Evolutionary conservation across 2,113 vertebrate genomes (phyloP).

Genomic region (Sapajus apella): DNA sequence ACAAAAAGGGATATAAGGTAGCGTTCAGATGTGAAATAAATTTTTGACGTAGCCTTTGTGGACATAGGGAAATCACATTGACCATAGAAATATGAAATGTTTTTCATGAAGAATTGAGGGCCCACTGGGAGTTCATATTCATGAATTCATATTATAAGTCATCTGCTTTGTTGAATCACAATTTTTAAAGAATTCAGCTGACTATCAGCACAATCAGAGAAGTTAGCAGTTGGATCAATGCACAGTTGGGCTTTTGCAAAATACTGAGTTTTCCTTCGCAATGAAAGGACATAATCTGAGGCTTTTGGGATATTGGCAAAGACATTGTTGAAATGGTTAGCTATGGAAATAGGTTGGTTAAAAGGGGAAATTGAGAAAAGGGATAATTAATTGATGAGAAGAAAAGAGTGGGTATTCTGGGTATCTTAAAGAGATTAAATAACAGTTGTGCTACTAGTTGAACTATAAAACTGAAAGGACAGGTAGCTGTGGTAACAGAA

Average conservation of each 20-base stretch:
- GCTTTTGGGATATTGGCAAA: not conserved
- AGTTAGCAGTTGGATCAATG: not conserved
- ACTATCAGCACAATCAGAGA: not conserved
- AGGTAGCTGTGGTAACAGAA: not conserved
- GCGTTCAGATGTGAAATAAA: not conserved
- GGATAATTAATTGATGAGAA: not conserved
- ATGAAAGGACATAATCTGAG: not conserved
- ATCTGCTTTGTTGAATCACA: not conserved
- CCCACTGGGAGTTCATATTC: not conserved
- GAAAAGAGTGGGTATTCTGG: not conserved
- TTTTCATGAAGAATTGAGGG: not conserved
- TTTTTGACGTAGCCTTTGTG: not conserved
- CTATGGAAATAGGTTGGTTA: not conserved
- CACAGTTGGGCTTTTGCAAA: not conserved
- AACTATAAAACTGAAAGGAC: not conserved
- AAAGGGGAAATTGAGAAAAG: not conserved
- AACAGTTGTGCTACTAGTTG: not conserved
- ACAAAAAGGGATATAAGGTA: not conserved
- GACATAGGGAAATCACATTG: not conserved
- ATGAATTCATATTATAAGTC: not conserved
- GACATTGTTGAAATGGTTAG: not conserved
- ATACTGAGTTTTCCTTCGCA: too few species aligned
- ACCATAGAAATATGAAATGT: not conserved
- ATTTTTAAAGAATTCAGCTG: not conserved
- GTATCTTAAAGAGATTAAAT: not conserved